Conservation (phyloP, 2,113 vertebrate species). For the Eurypyga helias region DNA sequence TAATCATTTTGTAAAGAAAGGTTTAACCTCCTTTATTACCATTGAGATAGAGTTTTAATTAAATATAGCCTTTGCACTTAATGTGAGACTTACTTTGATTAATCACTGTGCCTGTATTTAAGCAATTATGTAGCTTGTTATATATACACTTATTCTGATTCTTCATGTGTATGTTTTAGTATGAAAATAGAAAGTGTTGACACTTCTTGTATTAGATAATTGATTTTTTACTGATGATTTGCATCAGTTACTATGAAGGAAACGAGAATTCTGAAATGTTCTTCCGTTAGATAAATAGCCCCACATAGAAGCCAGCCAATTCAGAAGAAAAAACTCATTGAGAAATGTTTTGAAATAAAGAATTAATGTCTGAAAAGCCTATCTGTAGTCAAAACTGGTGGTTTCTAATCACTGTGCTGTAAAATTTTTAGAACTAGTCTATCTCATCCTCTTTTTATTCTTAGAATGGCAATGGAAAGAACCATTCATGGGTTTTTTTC, state of each 20-base stretch:
- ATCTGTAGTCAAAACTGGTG: constrained; percentile 45
- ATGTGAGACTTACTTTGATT: constrained; percentile 50
- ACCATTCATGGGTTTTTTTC: background rate
- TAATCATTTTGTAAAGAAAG: constrained; percentile 71
- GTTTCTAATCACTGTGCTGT: background rate
- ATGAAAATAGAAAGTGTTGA: constrained; percentile 49
- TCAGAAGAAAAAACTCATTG: constrained; percentile 61
- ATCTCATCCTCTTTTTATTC: constrained; percentile 30
- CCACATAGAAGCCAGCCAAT: constrained; percentile 24
- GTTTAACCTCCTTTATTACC: constrained; percentile 70
- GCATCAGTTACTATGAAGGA: background rate
- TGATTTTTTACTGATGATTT: constrained; percentile 45
- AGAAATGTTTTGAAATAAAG: constrained; percentile 52
- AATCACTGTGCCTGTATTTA: constrained; percentile 57
- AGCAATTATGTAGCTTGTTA: constrained; percentile 52
- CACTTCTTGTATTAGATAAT: constrained; percentile 48
- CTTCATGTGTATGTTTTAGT: constrained; percentile 39
- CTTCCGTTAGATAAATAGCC: constrained; percentile 6
- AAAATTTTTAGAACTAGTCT: background rate
- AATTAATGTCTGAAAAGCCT: constrained; percentile 54
- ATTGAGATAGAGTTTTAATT: constrained; percentile 62
- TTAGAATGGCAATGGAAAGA: background rate
- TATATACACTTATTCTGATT: constrained; percentile 3
- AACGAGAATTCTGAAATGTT: constrained; percentile 5
- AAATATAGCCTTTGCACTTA: constrained; percentile 57